These are phyloP conservation scores for Platyura marginata DNA, from an alignment of 1,140 invertebrate species.

Conservation along the genomic window DNA sequence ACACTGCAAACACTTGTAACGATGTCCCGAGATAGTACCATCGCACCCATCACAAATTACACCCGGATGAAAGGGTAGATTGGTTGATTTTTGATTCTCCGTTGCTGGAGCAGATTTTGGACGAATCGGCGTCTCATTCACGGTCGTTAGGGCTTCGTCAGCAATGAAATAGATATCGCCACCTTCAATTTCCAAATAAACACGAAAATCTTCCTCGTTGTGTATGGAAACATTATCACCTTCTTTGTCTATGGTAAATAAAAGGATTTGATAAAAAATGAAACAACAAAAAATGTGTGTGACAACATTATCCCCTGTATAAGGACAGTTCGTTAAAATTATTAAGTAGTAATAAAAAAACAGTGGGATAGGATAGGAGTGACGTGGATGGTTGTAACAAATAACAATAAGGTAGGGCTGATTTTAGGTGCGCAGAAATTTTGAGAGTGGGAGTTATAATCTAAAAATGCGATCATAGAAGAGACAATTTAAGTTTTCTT, in stretches of 20 bases:
- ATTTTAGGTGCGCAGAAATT: no score
- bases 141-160: neutral
- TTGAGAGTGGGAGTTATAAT: no score
- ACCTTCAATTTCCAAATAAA: neutral
- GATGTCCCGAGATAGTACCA: neutral
- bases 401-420: no score
- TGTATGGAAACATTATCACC: neutral
- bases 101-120: neutral
- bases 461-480: no score
- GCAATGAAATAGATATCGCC: neutral
- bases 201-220: neutral
- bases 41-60: neutral
- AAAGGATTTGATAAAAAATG: neutral
- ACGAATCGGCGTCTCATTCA: neutral
- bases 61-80: neutral
- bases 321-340: neutral
- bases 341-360: neutral
- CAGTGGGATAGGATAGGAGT: neutral
- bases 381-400: neutral
- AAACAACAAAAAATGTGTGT: no score
- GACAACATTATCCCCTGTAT: no score
- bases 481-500: no score
- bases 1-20: slow-evolving; percentile 1
- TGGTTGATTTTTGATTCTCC: neutral
- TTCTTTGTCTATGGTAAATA: neutral